Evolutionary conservation across 2,888 invertebrate genomes (phyloP), one percentile per base, ranked within the genome.

Genomic region (Slavum lentiscoides): DNA sequence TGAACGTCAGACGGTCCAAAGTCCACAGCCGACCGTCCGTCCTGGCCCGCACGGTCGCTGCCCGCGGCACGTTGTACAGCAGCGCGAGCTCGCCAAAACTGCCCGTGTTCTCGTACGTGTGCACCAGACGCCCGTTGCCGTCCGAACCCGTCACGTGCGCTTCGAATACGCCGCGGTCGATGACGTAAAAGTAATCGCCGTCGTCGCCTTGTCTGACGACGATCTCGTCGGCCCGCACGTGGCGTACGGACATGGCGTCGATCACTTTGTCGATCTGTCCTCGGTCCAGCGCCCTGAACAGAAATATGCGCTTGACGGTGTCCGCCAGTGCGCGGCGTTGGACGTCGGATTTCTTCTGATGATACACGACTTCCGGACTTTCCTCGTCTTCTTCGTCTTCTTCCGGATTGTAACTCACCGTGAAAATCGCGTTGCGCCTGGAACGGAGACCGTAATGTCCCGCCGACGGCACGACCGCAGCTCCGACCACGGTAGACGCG

Each of bases 101-200:
- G 83, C 97, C 97, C 73, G 91, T 90, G 84, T 94, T 92, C 85
- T 95, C 93, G 88, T 98, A 98, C 83, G 93, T 93, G 87, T 96
- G 96, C 86, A 95, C 92, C 85, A 90, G 89, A 84, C 89, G 88
- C 11, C 88, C 89, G 68, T 88, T 86, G 70, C 89, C 88, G 82
- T 89, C 89, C 17, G 90, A 90, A 81, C 88, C 87, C 84, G 90
- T 90, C 74, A 94, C 94, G 86, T 90, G 91, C 80, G 94, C 94
- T 85, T 94, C 91, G 87, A 92, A 95, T 84, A 90, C 88, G 82
- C 95, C 95, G 85, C 94, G 94, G 89, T 97, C 96, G 87, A 98
- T 97, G 85, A 98, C 97, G 88, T 98, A 98, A 89, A 98, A 98
- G 88, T 98, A 97, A 88, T 98, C 98, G 39, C 98, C 98, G 87